Evolutionary conservation across 1,140 invertebrate species (phyloP).

Genomic region (Zaprionus ornatus): DNA sequence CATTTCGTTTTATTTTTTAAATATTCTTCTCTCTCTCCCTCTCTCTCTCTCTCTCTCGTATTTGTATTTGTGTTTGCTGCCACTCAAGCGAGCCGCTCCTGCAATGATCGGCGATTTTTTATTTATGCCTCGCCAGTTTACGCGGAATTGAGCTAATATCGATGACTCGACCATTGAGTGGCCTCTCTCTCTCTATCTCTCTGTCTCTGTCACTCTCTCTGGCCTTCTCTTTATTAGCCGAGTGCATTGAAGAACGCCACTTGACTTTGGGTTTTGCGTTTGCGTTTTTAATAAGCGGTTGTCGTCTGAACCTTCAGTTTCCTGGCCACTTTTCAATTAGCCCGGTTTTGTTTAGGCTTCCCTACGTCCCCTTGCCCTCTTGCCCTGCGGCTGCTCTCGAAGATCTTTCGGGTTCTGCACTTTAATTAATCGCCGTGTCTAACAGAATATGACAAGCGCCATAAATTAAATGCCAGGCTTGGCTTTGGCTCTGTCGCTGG

Average conservation of each 20-base stretch:
- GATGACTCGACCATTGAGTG: conserved; percentile 79
- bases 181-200: conserved; percentile 30
- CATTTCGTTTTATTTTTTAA: conserved; percentile 73
- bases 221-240: conserved; percentile 69
- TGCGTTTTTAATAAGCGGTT: conserved; percentile 79
- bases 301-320: conserved; percentile 51
- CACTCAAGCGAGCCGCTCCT: conserved; percentile 75
- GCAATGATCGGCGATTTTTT: conserved; percentile 75
- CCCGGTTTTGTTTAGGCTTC: conserved; percentile 29
- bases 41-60: conserved; percentile 24
- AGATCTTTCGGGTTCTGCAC: conserved; percentile 50
- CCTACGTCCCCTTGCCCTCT: too few relatives aligned
- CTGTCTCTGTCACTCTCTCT: not conserved
- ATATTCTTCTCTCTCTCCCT: conserved; percentile 52
- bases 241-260: conserved; percentile 63
- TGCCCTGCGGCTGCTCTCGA: conserved; percentile 16
- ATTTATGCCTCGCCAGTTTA: conserved; percentile 43
- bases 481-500: not conserved
- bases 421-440: conserved; percentile 81
- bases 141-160: conserved; percentile 80
- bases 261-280: conserved; percentile 60
- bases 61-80: conserved; percentile 60
- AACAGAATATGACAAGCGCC: conserved; percentile 82
- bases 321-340: conserved; percentile 74
- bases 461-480: conserved; percentile 69